Base-by-base conservation (phyloP, 2,888 invertebrate genomes). In the Drymonia ruficornis region DNA sequence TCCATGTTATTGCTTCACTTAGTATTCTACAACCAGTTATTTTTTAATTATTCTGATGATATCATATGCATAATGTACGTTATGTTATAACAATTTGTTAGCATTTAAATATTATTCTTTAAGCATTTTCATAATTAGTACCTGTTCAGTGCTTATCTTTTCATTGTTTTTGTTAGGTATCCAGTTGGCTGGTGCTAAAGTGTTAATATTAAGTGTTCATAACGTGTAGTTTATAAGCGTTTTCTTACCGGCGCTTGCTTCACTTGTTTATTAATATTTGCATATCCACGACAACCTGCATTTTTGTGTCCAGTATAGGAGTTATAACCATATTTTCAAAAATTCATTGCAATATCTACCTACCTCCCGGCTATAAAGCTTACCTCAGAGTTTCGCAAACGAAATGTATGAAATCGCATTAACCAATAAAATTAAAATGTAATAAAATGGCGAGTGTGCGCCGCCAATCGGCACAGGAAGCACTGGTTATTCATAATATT, bases 371-470 rank as follows among this genome's bases (percentile, higher is more conserved):
- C 79, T 81, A 84, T 86, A 78, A 76, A 84, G 83, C 70, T 84
- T 81, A 77, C 72, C 65, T 47, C 58, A 59, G 74, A 80, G 80
- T 82, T 78, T 72, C 70, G 63, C 74, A 78, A 75, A 50, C 58
- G 55, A 63, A 55, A 61, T 49, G 40, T 52, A 50, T 53, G 52
- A 64, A 63, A 63, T 50, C 67, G 68, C 73, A 81, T 84, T 83
- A 82, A 79, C 82, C 84, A 84, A 88, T 89, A 84, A 86, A 87
- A 88, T 89, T 89, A 88, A 87, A 87, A 86, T 75, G 78, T 76
- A 78, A 81, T 89, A 82, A 87, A 85, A 72, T 64, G 65, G 61
- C 63, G 66, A 79, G 77, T 77, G 78, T 77, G 70, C 67, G 66
- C 68, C 65, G 70, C 70, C 70, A 66, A 68, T 76, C 67, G 80